A percentile compares a stretch with the other conserved stretches of the same genome.
These are phyloP conservation scores for Vanacampus margaritifer DNA, from an alignment of 2,113 vertebrate genomes.

Conservation along the genomic window DNA sequence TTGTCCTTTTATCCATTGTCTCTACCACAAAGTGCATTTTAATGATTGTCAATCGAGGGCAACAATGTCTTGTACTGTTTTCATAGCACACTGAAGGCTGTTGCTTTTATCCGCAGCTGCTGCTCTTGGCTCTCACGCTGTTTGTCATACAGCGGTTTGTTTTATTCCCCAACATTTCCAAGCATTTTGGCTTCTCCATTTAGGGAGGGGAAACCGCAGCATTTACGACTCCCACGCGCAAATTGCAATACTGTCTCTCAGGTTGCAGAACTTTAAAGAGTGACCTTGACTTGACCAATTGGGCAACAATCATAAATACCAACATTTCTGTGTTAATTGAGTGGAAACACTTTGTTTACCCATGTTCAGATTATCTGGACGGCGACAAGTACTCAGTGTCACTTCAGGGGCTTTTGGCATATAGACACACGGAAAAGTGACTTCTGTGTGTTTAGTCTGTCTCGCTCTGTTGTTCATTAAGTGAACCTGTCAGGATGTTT, in stretches of 20 bases:
- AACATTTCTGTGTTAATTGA: constrained; percentile 16
- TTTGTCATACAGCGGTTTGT: background rate
- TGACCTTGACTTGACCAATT: constrained; percentile 26
- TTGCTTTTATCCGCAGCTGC: background rate
- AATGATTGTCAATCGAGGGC: background rate
- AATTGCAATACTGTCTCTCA: background rate
- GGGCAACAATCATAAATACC: constrained; percentile 14
- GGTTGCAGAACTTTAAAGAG: constrained; percentile 2
- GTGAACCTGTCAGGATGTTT: constrained; percentile 19
- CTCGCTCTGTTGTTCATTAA: constrained; percentile 14
- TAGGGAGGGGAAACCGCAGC: background rate
- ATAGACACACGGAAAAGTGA: background rate
- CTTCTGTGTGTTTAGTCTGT: constrained; percentile 16
- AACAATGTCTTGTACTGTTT: background rate
- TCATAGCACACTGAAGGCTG: background rate
- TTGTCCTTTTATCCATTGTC: background rate
- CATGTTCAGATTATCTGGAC: constrained; percentile 19
- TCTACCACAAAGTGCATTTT: background rate
- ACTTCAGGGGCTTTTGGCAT: background rate
- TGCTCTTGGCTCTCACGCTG: background rate
- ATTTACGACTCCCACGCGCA: background rate
- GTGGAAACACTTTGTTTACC: constrained; percentile 28
- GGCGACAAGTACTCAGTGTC: constrained; percentile 6
- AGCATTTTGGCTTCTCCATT: background rate
- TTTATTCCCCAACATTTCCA: background rate